These are phyloP conservation scores for Cheilosia urbana DNA, from an alignment of 2,888 invertebrate genomes.

Conservation along the genomic window DNA sequence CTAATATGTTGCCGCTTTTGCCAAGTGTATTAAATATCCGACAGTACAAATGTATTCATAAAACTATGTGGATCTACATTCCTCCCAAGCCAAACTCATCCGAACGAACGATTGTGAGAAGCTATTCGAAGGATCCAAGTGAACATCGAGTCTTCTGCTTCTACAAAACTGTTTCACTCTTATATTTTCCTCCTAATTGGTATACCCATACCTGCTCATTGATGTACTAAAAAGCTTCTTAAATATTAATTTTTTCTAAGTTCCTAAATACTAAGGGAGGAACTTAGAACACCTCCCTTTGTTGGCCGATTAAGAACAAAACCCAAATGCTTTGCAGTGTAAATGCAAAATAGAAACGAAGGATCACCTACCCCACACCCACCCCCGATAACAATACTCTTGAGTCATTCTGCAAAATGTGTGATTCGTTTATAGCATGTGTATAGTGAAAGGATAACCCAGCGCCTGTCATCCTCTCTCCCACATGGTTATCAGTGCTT, in stretches of 20 bases:
- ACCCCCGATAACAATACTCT: slow-evolving; percentile 51
- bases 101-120: too few species aligned
- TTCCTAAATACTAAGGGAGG: too few species aligned
- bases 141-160: too few species aligned
- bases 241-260: slow-evolving; percentile 24
- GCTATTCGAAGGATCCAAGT: too few species aligned
- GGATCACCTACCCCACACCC: background rate
- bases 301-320: slow-evolving; percentile 54
- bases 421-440: slow-evolving; percentile 51
- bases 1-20: too few species aligned
- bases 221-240: background rate
- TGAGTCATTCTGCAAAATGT: slow-evolving; percentile 55
- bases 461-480: slow-evolving; percentile 24
- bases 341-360: slow-evolving; percentile 28
- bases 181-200: too few species aligned
- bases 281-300: too few species aligned
- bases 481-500: slow-evolving; percentile 44
- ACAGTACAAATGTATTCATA: too few species aligned
- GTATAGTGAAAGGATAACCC: slow-evolving; percentile 59
- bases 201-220: background rate
- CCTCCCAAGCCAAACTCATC: too few species aligned
- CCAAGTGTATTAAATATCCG: too few species aligned
- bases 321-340: slow-evolving; percentile 22
- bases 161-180: too few species aligned
- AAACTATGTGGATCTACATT: too few species aligned